Evolutionary conservation across 2,888 invertebrate genomes (phyloP).

Genomic region (Conchocele bisecta): DNA sequence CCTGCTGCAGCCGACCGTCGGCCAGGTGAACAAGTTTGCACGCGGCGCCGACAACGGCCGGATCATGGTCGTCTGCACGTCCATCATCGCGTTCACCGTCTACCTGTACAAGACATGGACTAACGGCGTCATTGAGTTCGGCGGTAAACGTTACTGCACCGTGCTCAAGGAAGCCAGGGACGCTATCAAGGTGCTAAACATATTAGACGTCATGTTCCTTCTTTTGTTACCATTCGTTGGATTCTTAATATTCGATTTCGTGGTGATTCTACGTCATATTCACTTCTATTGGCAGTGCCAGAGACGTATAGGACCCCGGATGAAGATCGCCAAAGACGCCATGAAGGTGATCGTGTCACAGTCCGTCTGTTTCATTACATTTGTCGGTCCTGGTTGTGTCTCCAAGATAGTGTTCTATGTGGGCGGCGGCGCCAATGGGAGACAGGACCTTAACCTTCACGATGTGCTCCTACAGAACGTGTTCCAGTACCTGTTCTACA

Average conservation of each 20-base stretch:
- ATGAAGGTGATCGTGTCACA: constrained; percentile 60
- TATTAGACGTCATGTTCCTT: constrained; percentile 65
- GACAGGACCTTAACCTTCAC: constrained; percentile 32
- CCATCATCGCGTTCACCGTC: constrained; percentile 64
- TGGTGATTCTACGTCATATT: constrained; percentile 38
- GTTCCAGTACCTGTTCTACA: constrained; percentile 68
- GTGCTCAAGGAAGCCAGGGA: constrained; percentile 66
- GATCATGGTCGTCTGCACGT: constrained; percentile 52
- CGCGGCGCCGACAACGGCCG: constrained; percentile 61
- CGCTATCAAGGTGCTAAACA: constrained; percentile 64
- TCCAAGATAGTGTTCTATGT: constrained; percentile 60
- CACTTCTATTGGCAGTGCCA: constrained; percentile 14
- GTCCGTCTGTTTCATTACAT: constrained; percentile 61
- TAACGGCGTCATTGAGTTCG: constrained; percentile 53
- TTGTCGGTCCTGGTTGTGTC: constrained; percentile 66
- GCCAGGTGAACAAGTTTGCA: constrained; percentile 30
- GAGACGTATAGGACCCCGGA: constrained; percentile 14
- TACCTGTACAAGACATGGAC: constrained; percentile 75
- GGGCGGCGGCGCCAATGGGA: constrained; percentile 39
- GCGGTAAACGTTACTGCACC: constrained; percentile 58
- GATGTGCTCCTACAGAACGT: constrained; percentile 63
- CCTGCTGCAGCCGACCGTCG: constrained; percentile 48
- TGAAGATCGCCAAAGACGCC: constrained; percentile 54
- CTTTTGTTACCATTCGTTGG: constrained; percentile 62
- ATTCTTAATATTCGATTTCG: constrained; percentile 60